Evolutionary conservation across 1,140 invertebrate genomes (phyloP).

Genomic region (Plutomurus gul): DNA sequence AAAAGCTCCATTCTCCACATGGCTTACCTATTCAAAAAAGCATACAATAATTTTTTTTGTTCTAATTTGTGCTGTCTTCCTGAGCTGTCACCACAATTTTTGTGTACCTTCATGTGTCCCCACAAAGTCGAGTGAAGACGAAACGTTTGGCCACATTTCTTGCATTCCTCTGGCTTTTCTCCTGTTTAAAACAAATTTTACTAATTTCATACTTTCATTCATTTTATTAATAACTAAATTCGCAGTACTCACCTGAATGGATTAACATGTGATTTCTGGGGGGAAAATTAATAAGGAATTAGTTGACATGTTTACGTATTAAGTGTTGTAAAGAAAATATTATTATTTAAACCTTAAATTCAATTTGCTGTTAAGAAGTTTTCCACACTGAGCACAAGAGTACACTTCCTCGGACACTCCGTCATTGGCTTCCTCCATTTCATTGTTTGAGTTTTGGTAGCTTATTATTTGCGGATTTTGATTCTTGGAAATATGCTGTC

Average conservation of each 20-base stretch:
- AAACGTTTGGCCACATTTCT: not conserved
- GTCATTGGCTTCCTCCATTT: too few species aligned
- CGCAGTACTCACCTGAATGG: not conserved
- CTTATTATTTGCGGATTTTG: too few species aligned
- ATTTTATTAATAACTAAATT: not conserved
- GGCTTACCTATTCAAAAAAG: not conserved
- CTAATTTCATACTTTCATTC: not conserved
- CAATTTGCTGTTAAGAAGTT: not conserved
- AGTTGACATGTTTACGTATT: too few species aligned
- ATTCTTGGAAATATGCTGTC: too few species aligned
- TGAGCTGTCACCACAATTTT: not conserved
- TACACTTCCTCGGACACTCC: not conserved
- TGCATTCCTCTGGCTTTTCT: not conserved
- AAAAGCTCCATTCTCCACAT: not conserved
- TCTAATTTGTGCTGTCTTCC: not conserved
- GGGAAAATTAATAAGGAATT: not conserved
- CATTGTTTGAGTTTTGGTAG: too few species aligned
- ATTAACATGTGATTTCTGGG: not conserved
- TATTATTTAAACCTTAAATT: conserved; percentile 13
- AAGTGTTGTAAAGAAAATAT: too few species aligned
- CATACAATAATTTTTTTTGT: not conserved
- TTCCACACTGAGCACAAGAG: not conserved
- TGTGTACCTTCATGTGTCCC: conserved; percentile 30
- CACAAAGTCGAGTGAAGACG: not conserved
- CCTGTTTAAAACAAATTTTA: not conserved